A percentile compares a stretch with the other conserved stretches of the same genome.
Conservation (phyloP, 2,113 vertebrate genomes). For the Hypomesus transpacificus region DNA sequence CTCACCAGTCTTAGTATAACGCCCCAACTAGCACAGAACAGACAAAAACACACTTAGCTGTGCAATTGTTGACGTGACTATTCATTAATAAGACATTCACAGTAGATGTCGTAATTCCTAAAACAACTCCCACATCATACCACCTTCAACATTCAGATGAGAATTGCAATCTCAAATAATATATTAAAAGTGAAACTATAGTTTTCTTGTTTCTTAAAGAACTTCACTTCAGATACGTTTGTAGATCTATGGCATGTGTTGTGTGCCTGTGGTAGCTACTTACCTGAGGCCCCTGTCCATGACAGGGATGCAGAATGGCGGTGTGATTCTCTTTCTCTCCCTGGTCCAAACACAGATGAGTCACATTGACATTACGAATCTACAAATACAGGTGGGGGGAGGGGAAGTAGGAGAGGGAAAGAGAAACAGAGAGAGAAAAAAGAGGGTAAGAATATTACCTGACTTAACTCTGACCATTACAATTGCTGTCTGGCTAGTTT, state of each 20-base stretch:
- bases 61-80: too few species aligned
- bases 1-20: slow-evolving; percentile 90
- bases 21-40: slow-evolving; percentile 75
- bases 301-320: slow-evolving; percentile 90
- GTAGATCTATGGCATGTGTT: not conserved
- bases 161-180: too few species aligned
- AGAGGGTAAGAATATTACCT: not conserved
- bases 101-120: too few species aligned
- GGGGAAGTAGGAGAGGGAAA: not conserved
- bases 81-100: too few species aligned
- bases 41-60: not conserved
- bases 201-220: too few species aligned
- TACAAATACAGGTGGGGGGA: slow-evolving; percentile 46
- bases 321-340: slow-evolving; percentile 93
- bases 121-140: too few species aligned
- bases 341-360: slow-evolving; percentile 93
- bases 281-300: slow-evolving; percentile 95
- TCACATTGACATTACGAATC: slow-evolving; percentile 90
- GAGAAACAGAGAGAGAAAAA: not conserved
- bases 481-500: not conserved
- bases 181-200: too few species aligned
- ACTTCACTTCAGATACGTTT: not conserved
- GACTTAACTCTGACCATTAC: not conserved
- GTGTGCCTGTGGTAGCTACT: not conserved
- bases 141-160: too few species aligned